phyloP scores from a whole-genome alignment of 2,888 invertebrate species.

The Phyto melanocephala region DNA sequence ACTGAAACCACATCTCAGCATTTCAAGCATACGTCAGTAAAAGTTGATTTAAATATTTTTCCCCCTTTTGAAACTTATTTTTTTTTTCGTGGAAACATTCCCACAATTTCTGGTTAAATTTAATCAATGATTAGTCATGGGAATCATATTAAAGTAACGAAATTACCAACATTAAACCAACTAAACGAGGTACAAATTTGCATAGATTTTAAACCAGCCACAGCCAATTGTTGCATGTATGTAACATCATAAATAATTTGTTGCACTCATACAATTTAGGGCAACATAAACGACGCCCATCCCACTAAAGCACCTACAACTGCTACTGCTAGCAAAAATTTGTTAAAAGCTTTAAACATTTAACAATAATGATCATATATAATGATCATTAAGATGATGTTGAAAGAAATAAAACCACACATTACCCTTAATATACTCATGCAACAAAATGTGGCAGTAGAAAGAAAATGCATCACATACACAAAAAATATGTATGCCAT shows the following conservation, averaged over 20 bases:
- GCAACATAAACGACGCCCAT: slow-evolving; percentile 61
- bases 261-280: slow-evolving; percentile 59
- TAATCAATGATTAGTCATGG: slow-evolving; percentile 60
- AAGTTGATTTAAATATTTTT: too few relatives aligned
- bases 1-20: too few relatives aligned
- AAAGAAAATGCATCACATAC: slow-evolving; percentile 7
- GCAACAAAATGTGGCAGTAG: slow-evolving; percentile 34
- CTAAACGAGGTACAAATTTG: slow-evolving; percentile 57
- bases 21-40: too few relatives aligned
- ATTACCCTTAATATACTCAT: slow-evolving; percentile 62
- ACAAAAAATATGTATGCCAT: slow-evolving; percentile 55
- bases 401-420: slow-evolving; percentile 48
- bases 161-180: slow-evolving; percentile 48
- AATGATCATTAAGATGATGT: not conserved
- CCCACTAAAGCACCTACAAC: slow-evolving; percentile 44
- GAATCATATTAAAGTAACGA: slow-evolving; percentile 36
- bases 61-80: not conserved
- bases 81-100: slow-evolving; percentile 33
- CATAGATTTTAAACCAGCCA: slow-evolving; percentile 46
- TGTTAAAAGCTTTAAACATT: too few relatives aligned
- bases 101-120: slow-evolving; percentile 54
- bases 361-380: not conserved
- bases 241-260: slow-evolving; percentile 46
- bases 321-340: not conserved
- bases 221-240: slow-evolving; percentile 32